phyloP scores from a whole-genome alignment of 2,888 invertebrate genomes.

The Napeogenes sylphis region DNA sequence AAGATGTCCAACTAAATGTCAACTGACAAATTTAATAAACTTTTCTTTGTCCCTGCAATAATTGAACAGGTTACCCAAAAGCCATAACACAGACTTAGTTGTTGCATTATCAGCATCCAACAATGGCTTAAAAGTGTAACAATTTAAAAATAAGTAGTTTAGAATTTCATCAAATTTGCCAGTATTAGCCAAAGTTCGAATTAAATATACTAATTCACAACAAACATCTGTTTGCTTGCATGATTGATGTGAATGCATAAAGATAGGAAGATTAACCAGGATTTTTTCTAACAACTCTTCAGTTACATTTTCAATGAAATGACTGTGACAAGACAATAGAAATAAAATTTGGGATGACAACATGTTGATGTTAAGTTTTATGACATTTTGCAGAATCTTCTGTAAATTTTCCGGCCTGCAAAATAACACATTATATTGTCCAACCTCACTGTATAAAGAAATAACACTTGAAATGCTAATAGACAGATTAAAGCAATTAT shows the following conservation, averaged over 20 bases:
- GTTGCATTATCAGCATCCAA: conserved; percentile 34
- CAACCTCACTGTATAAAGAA: too few relatives aligned
- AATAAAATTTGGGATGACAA: conserved; percentile 46
- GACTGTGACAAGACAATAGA: conserved; percentile 53
- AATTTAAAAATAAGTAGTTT: conserved; percentile 36
- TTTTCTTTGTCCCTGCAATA: conserved; percentile 39
- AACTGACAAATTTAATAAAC: conserved; percentile 35
- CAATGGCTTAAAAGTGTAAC: conserved; percentile 35
- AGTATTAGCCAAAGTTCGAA: conserved; percentile 57
- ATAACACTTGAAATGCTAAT: too few relatives aligned
- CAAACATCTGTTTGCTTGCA: conserved; percentile 25
- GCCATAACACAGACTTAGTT: conserved; percentile 49
- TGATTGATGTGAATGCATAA: conserved; percentile 35
- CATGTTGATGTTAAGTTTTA: conserved; percentile 33
- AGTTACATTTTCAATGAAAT: conserved; percentile 40
- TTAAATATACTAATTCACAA: conserved; percentile 42
- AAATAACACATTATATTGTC: conserved; percentile 12
- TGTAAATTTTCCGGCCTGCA: conserved; percentile 50
- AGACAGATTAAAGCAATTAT: too few relatives aligned
- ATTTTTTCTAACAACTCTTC: conserved; percentile 39
- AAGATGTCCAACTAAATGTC: conserved; percentile 4
- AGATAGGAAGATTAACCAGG: conserved; percentile 34
- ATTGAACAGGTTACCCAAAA: conserved; percentile 57
- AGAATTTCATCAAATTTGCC: conserved; percentile 38
- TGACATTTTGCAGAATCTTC: conserved; percentile 38